phyloP scores from a whole-genome alignment of 2,888 invertebrate species.

The Drosophila ustulata region DNA sequence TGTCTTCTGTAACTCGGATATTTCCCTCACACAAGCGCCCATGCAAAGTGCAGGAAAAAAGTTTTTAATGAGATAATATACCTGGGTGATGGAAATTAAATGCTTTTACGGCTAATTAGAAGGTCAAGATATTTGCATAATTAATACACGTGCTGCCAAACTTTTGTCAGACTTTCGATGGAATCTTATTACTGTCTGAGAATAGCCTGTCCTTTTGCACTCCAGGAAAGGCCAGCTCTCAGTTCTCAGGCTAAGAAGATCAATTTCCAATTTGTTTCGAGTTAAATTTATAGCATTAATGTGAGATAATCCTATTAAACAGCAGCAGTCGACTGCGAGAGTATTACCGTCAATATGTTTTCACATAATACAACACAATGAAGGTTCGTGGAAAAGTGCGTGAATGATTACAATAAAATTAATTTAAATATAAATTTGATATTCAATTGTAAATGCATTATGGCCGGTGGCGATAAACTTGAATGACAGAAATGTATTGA shows the following conservation, averaged over 20 bases:
- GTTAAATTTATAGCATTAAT: constrained; percentile 3
- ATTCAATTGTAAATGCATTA: background rate
- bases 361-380: background rate
- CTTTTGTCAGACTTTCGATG: constrained; percentile 4
- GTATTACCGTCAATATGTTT: background rate
- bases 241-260: background rate
- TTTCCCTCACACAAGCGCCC: background rate
- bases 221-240: background rate
- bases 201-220: background rate
- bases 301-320: background rate
- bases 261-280: constrained; percentile 2
- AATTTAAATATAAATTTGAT: background rate
- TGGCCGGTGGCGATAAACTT: background rate
- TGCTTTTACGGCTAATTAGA: constrained; percentile 65
- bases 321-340: background rate
- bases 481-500: background rate
- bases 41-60: constrained; percentile 30
- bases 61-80: constrained; percentile 70
- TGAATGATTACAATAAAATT: background rate
- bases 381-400: background rate
- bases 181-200: constrained; percentile 26
- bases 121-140: constrained; percentile 67
- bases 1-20: constrained; percentile 12
- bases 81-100: constrained; percentile 54
- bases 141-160: constrained; percentile 54